A percentile compares a stretch with the other conserved stretches of the same genome.
phyloP scores from a whole-genome alignment of 1,140 invertebrate genomes.

The Lutraria rhynchaena region DNA sequence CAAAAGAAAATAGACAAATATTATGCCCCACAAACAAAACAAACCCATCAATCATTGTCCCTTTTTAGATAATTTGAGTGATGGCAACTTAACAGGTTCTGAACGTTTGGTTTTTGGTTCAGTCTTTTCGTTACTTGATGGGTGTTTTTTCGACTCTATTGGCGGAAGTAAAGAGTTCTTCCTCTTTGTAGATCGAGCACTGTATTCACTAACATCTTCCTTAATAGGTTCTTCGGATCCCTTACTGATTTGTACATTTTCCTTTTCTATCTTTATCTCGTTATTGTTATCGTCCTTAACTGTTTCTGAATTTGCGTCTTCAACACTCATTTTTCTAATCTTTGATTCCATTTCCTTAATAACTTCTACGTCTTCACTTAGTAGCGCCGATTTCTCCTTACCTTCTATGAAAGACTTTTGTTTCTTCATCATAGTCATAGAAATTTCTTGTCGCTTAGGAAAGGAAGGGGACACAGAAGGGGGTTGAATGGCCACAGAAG shows the following conservation, averaged over 20 bases:
- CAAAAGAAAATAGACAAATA: no score
- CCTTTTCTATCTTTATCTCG: background rate
- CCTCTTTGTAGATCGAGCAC: no score
- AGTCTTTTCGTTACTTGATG: no score
- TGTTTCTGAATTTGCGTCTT: background rate
- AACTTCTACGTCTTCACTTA: background rate
- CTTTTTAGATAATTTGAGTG: slow-evolving; percentile 13
- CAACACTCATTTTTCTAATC: background rate
- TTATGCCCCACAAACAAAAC: no score
- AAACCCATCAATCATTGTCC: slow-evolving; percentile 32
- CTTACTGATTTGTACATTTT: background rate
- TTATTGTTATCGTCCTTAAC: background rate
- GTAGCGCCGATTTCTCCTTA: background rate
- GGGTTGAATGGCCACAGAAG: slow-evolving; percentile 17
- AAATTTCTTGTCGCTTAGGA: slow-evolving; percentile 36
- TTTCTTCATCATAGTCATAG: slow-evolving; percentile 53
- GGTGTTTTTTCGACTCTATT: no score
- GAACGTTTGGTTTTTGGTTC: no score
- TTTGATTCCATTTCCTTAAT: background rate
- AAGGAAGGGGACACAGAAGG: background rate
- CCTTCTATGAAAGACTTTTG: slow-evolving; percentile 43
- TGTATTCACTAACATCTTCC: no score
- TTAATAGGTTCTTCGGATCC: no score
- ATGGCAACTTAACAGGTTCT: no score
- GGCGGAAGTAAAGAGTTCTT: no score